These are phyloP conservation scores for Drosophila meridiana DNA, from an alignment of 2,888 invertebrate genomes.

Conservation along the genomic window DNA sequence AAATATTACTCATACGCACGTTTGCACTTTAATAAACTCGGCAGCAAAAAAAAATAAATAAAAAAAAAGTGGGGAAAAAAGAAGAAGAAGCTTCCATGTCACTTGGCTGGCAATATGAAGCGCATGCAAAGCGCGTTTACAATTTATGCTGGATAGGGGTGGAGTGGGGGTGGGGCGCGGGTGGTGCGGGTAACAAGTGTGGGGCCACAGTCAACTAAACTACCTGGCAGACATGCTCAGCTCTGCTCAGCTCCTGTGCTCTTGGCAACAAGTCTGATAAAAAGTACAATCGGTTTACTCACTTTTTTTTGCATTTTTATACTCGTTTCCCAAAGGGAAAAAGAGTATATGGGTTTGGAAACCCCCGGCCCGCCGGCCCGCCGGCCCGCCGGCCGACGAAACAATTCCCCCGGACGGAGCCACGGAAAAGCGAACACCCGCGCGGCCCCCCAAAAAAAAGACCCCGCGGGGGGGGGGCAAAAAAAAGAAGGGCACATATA, in stretches of 20 bases:
- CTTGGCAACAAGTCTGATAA: conserved; percentile 32
- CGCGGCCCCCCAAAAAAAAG: no score
- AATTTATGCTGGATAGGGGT: conserved; percentile 15
- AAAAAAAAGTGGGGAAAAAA: not conserved
- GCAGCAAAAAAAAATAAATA: conserved; percentile 1
- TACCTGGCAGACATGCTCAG: conserved; percentile 26
- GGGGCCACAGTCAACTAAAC: conserved; percentile 26
- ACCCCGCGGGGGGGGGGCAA: no score
- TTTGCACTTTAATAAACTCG: conserved; percentile 55
- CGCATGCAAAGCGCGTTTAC: conserved; percentile 41
- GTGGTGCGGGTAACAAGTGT: conserved; percentile 4
- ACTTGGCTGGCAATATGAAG: conserved; percentile 41
- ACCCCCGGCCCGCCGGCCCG: no score
- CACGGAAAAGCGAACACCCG: no score
- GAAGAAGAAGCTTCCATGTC: conserved; percentile 31
- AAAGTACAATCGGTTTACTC: conserved; percentile 18
- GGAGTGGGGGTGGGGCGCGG: not conserved
- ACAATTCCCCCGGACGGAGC: no score
- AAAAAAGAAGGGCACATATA: no score
- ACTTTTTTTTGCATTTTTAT: not conserved
- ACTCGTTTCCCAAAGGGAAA: no score
- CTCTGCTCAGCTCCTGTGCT: conserved; percentile 20
- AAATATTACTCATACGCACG: conserved; percentile 61
- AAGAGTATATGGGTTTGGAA: no score
- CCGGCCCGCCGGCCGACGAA: no score